Base-by-base conservation (phyloP, 2,888 invertebrate genomes). In the Noctuana brunneofusca region DNA sequence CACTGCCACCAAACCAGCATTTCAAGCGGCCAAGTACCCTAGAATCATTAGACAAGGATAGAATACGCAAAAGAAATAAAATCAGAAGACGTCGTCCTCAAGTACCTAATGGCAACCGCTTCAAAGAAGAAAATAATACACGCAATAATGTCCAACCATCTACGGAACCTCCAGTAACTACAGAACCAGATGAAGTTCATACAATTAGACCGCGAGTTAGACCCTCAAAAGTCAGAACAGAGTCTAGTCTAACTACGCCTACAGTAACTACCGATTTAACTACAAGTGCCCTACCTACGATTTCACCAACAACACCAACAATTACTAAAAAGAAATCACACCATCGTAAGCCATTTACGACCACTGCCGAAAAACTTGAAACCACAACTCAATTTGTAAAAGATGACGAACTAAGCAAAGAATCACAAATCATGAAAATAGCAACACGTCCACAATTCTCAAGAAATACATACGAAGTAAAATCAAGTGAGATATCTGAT, bases 351-450 rank as follows among this genome's bases (percentile, higher is more conserved):
- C 84, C 83, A 2, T 54, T 78, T 5, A 83, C 86, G 0, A 84
- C 84, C 1, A 78, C 83, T n/a, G 56, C 66, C 12, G 82, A 85
- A 43, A 80, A 74, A 78, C 68, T 73, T 35, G 89, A 90, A 73
- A 85, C 84, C 2, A 90, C 90, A 3, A 86, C 88, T n/a, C 71
- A 76, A 49, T 68, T 75, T 12, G 70, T 66, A 14, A 79, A 69
- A 58, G 80, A 81, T 65, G 80, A 82, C 41, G 86, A 87, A 35
- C 60, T 71, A 0, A 82, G 73, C 58, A 86, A 86, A 67, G 91
- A 92, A 67, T 90, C 92, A 0, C 84, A 87, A 18, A 92, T 92
- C 56, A 92, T 92, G 92, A 92, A 92, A 78, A 92, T 92, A 66
- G 82, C 89, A n/a, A 86, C 77, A 35, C 83, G 89, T 24, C 84